A percentile compares a stretch with the other conserved stretches of the same genome.
Conservation (phyloP, 1,140 invertebrate genomes). For the Temnothorax nylanderi region DNA sequence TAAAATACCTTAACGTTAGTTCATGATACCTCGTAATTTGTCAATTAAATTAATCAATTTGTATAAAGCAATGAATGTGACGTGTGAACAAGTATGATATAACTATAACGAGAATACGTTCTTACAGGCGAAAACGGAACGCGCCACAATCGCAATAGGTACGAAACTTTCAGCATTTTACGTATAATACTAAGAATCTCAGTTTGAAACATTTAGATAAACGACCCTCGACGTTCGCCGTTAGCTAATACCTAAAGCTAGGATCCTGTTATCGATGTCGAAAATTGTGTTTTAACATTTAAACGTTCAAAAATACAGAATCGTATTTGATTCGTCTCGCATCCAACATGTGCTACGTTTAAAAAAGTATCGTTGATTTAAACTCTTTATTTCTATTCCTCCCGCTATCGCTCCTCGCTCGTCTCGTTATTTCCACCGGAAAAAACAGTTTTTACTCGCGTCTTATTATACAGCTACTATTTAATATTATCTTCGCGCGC, state of each 20-base stretch:
- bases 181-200: constrained; percentile 58
- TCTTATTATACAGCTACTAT: not conserved
- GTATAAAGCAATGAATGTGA: constrained; percentile 13
- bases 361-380: constrained; percentile 61
- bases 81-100: constrained; percentile 25
- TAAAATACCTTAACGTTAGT: constrained; percentile 15
- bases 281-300: constrained; percentile 40
- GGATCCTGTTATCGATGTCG: constrained; percentile 36
- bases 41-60: constrained; percentile 12
- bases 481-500: constrained; percentile 29
- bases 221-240: constrained; percentile 2
- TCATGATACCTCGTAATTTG: not conserved
- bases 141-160: constrained; percentile 25
- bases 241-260: constrained; percentile 46
- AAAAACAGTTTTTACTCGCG: constrained; percentile 15
- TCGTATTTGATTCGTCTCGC: constrained; percentile 45
- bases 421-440: not conserved
- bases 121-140: constrained; percentile 14
- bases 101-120: constrained; percentile 30
- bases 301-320: constrained; percentile 56
- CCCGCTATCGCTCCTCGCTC: not conserved
- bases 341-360: constrained; percentile 43
- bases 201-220: constrained; percentile 56
- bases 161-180: constrained; percentile 47
- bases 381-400: constrained; percentile 16